Evolutionary conservation across 2,888 invertebrate species (phyloP), one percentile per base, ranked within the genome.

Genomic region (Notodonta ziczac): DNA sequence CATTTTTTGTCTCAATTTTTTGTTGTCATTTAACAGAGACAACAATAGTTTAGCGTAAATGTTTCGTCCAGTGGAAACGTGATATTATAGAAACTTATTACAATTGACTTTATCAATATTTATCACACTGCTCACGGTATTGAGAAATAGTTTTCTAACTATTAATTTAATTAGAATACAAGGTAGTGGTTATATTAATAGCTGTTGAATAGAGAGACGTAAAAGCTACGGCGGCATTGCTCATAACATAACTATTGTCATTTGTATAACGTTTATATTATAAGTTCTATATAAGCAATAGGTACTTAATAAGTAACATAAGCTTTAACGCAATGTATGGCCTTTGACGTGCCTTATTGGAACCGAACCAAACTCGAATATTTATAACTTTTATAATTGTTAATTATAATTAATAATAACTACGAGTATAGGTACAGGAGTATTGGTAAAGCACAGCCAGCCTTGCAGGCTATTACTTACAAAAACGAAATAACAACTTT

Each of bases 281-380:
- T 69, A 65, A 61, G 57, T 52, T 59, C 56, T 55, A 64, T 63
- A 4, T 61, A 66, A 52, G 52, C 35, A 52, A 3, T 52, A 52
- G 5, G 63, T 74, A 66, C 64, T 69, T 66, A 65, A 62, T 60
- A 69, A 66, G 60, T 63, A 32, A 57, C 44, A 59, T 87, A 87
- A 91, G 93, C 92, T 93, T 92, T 93, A 93, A 75, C 67, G 82
- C 82, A 89, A 88, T 84, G 72, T 83, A 87, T 68, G 90, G 91
- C 91, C 90, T 90, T 84, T 71, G 60, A 79, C 72, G 92, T 93
- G 93, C 93, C 92, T 91, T 91, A 88, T 82, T 71, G 87, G 81
- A 91, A 91, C 91, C 74, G 88, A 90, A 93, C 93, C 93, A 93
- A 93, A 93, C 91, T 88, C 70, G 81, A 87, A 84, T 88, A 78